Percentiles rank a stretch among this genome's conserved stretches.
These are phyloP conservation scores for Pampusana beccarii DNA, from an alignment of 2,113 vertebrate genomes.

Conservation along the genomic window DNA sequence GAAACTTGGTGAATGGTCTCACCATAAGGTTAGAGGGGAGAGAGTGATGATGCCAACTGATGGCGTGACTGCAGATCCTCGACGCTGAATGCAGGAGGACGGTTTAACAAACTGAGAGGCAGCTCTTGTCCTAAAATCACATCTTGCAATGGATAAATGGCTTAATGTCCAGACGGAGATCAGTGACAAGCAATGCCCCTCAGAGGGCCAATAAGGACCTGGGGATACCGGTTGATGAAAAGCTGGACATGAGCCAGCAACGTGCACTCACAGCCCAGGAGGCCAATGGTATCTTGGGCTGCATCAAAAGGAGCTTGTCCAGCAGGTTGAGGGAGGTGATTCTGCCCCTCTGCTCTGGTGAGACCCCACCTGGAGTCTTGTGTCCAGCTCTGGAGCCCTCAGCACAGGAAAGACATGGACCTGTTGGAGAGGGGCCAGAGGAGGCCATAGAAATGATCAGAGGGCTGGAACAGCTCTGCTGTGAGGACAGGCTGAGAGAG, in stretches of 20 bases:
- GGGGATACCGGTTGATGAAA: background rate
- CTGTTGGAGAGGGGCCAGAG: background rate
- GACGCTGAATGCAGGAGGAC: background rate
- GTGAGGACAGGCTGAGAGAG: background rate
- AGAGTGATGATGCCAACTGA: accelerated
- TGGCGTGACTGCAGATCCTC: background rate
- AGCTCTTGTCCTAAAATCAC: background rate
- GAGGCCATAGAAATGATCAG: background rate
- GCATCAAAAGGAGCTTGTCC: background rate
- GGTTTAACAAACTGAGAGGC: background rate
- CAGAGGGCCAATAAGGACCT: background rate
- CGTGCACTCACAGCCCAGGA: background rate
- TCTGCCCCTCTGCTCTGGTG: background rate
- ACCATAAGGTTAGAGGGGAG: background rate
- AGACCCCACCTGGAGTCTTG: background rate
- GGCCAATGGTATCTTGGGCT: accelerated
- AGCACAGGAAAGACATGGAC: background rate
- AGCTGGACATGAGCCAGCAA: accelerated
- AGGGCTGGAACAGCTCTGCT: background rate
- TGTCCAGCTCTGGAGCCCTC: background rate
- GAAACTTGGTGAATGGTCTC: background rate
- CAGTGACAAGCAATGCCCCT: background rate
- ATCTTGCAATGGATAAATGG: background rate
- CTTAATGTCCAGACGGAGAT: background rate
- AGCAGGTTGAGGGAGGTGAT: background rate